Base-by-base conservation (phyloP, 23 tunicate genomes). In the Halocynthia roretzi region DNA sequence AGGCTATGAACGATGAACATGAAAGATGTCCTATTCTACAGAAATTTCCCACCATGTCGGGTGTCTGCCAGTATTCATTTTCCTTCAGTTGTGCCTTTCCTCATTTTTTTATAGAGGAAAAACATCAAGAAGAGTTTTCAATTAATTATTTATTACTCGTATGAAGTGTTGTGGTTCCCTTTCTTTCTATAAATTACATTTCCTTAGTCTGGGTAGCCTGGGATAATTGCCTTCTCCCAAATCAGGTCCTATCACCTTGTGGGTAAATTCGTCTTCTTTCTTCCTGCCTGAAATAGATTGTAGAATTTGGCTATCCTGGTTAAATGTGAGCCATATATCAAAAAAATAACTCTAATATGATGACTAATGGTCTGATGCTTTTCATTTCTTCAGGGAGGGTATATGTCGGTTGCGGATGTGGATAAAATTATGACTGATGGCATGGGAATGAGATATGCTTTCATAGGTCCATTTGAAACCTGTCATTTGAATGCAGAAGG, bases 401-500 rank as follows among this genome's bases (percentile, higher is more conserved):
- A 90, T 7, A 87, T 93, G 95, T 68, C 94, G 10, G 81, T 81
- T 8, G 89, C 87, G 31, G 98, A 87, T 93, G 98, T 93, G 18
- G 98, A 93, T 61, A 95, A 91, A 52, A 72, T 84, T 10, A 75
- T 95, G 65, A 95, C 96, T 7, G 71, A 48, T 76, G 90, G 90
- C 14, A 54, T 93, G 14, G 93, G 93, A 71, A 86, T 87, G 93
- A 67, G 99, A 67, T 95, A 95, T 82, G 99, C 99, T 0, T 88
- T 90, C 54, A 95, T 95, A 54, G 99, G 99, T 56, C 99, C 99
- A 8, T 95, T 89, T 64, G 87, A 95, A 77, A 95, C 99, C 12
- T 82, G 84, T 56, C 99, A 95, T 83, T 75, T 95, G 7, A 95
- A 95, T 81, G 99, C 99, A 8, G 99, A 95, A 84, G 95, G 95